Evolutionary conservation across 2,888 invertebrate species (phyloP).

Genomic region (Omphaloscelis lunosa): DNA sequence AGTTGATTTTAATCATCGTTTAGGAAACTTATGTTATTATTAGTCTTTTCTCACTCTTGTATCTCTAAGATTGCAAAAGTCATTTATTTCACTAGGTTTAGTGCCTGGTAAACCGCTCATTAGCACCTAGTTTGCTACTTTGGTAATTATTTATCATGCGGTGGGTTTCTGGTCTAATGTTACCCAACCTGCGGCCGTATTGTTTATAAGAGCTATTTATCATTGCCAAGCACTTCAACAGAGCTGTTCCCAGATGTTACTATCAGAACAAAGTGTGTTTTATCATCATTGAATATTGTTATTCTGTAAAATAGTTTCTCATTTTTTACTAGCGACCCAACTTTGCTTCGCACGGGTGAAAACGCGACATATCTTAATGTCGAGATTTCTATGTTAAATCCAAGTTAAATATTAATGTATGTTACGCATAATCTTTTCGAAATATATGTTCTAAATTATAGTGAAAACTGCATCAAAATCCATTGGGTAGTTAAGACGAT

Average conservation of each 20-base stretch:
- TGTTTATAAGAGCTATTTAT: slow-evolving; percentile 27
- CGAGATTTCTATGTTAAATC: background rate
- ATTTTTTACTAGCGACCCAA: background rate
- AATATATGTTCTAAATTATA: background rate
- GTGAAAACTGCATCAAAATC: background rate
- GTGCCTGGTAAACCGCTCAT: slow-evolving; percentile 13
- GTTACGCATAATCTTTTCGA: background rate
- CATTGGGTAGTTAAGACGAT: background rate
- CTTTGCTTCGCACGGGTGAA: background rate
- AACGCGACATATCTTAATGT: background rate
- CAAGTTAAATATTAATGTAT: background rate
- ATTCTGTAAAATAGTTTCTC: background rate
- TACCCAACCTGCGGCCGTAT: slow-evolving; percentile 8
- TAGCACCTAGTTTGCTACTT: background rate
- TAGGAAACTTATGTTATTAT: background rate
- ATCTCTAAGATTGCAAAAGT: background rate
- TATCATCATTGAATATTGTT: background rate
- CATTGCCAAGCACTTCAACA: background rate
- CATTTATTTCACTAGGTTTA: background rate
- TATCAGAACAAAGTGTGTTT: background rate
- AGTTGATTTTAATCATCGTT: background rate
- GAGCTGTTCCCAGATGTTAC: background rate
- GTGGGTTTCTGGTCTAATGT: slow-evolving; percentile 19
- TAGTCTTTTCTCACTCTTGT: background rate
- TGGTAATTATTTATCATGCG: slow-evolving; percentile 23